Base-by-base conservation (phyloP, 1,140 invertebrate genomes). In the Diploscapter pachys region DNA sequence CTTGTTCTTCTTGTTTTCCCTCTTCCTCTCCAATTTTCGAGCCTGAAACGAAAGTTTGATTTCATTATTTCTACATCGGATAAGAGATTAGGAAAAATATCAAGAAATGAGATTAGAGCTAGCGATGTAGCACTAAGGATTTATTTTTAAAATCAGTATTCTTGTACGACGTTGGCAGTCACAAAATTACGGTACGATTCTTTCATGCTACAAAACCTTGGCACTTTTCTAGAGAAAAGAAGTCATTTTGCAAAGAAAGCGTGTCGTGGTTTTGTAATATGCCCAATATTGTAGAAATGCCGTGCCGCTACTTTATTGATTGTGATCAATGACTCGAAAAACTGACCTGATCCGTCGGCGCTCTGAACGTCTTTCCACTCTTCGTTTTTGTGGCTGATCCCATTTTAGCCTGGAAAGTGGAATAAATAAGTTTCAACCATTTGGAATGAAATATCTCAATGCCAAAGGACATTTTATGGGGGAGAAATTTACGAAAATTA, bases 1-100 rank as follows among this genome's bases (percentile, higher is more conserved):
- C 51, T 74, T 74, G 57, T 74, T 74, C 11, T 64, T 67, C 53
- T 74, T 74, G 50, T 74, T 74, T 50, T 74, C 73, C n/a, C 64
- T 57, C 52, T 63, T 68, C 50, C 73, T 56, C 13, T 74, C 73
- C 59, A 54, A 48, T 63, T 74, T 74, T 31, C 73, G 64, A 68
- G 73, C 73, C 53, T 68, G 66, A 53, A 68, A 68, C 8, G 11
- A 5, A 50, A 6, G 11, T 51, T 68, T 50, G 53, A 48, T 52
- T 9, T 11, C 53, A 52, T n/a, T 55, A 65, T 31, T 9, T 65
- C 13, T 9, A 65, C 8, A 31, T 31, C 31, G 6, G 51, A 9
- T 65, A 8, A 31, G 51, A 65, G 51, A 65, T 65, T 65, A 49
- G 8, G 13, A 31, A 68, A 68, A 68, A 68, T 68, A 5, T 9